Conservation (phyloP, 2,113 vertebrate genomes). For the Ochotona curzoniae region DNA sequence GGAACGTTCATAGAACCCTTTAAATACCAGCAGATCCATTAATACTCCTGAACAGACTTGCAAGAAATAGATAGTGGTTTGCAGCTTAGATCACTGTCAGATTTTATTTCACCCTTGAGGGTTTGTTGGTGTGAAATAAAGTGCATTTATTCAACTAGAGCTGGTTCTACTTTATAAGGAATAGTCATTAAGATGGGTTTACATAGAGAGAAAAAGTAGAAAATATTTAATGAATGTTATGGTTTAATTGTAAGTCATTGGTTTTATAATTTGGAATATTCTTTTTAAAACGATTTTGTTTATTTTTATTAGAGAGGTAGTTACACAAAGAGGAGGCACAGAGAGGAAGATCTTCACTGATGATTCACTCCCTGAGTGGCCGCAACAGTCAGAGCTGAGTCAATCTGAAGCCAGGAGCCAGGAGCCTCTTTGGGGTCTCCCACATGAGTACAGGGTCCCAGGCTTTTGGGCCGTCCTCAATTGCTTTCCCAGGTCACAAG, state of each 20-base stretch:
- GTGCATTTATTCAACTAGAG: conserved; percentile 47
- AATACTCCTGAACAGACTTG: conserved; percentile 56
- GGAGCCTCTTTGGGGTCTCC: too few relatives aligned
- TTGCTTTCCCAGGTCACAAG: too few relatives aligned
- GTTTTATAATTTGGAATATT: neutral
- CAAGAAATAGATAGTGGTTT: conserved; percentile 22
- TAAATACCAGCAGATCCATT: conserved; percentile 73
- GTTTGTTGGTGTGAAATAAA: conserved; percentile 40
- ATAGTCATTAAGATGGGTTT: neutral
- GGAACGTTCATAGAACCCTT: conserved; percentile 63
- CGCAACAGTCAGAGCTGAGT: too few relatives aligned
- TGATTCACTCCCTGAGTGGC: too few relatives aligned
- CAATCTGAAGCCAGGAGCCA: too few relatives aligned
- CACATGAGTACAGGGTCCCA: too few relatives aligned
- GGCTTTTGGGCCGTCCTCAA: too few relatives aligned
- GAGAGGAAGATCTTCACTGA: too few relatives aligned
- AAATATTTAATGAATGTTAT: neutral
- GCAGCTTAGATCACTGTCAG: conserved; percentile 36
- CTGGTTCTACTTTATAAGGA: conserved; percentile 37
- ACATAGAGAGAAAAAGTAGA: neutral
- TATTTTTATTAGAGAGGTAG: too few relatives aligned
- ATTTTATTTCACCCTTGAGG: conserved; percentile 56
- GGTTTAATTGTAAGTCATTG: neutral
- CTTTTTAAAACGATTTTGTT: too few relatives aligned
- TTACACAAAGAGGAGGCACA: too few relatives aligned